Evolutionary conservation across 2,113 vertebrate genomes (phyloP), one percentile per base, ranked within the genome.

Genomic region (Pelecanus crispus): DNA sequence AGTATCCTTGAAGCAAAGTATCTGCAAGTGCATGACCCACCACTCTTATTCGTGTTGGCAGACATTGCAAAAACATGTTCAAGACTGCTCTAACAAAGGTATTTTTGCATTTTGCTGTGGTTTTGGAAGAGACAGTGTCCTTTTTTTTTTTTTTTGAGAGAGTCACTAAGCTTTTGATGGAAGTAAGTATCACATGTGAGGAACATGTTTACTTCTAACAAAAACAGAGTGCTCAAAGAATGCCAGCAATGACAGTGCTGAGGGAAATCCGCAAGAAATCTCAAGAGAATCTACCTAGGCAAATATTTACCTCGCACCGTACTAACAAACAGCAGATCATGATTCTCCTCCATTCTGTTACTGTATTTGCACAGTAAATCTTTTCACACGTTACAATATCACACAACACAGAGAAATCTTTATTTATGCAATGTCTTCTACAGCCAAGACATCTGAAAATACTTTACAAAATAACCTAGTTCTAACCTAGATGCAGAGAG

Each of bases 311-410:
- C 92, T 40, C 3, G 0, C 77, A 61, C 42, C 32, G 3, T 72
- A 75, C 94, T 90, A 95, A 85, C 89, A 90, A 97, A 94, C 79
- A 95, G 79, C 71, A 91, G 91, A 94, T 93, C 86, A 92, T 32
- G 79, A 86, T 92, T 96, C 85, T 88, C 80, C 78, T 83, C 81
- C 87, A 80, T 90, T 97, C 85, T 92, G 59, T 74, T 90, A 94
- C 91, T 74, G 66, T 96, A 95, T 94, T 95, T 95, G 91, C 91
- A 88, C 87, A 83, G 96, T 92, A 96, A 91, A 97, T 95, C 91
- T 96, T 94, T 77, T 85, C 45, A 62, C 45, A 68, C 10, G 5
- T 89, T 97, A 31, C 45, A 95, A 22, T 75, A 96, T 47, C 9
- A 4, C 67, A 92, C 59, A 93, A 92, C 79, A 91, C 40, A 75